Evolutionary conservation across 1,140 invertebrate species (phyloP).

Genomic region (Plectrocnemia conspersa): DNA sequence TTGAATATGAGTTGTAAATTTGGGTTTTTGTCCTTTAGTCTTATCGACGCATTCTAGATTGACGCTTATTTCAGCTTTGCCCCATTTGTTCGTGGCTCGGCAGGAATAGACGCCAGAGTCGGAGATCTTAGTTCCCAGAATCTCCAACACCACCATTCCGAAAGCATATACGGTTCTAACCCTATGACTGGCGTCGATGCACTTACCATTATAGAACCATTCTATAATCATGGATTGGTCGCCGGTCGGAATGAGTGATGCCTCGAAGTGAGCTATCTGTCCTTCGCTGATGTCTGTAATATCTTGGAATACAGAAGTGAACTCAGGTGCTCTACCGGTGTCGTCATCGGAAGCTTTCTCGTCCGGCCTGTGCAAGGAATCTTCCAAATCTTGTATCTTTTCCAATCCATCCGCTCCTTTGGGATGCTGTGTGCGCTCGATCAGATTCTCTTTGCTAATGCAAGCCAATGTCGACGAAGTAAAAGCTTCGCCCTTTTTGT

Average conservation of each 20-base stretch:
- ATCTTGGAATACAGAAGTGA: conserved; percentile 82
- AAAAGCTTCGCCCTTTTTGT: conserved; percentile 83
- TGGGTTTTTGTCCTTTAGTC: conserved; percentile 77
- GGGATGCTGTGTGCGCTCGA: conserved; percentile 86
- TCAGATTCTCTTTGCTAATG: conserved; percentile 73
- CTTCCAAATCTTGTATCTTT: conserved; percentile 86
- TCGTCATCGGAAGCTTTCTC: conserved; percentile 63
- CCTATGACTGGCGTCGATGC: conserved; percentile 82
- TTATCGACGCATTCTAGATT: conserved; percentile 80
- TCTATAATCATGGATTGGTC: conserved; percentile 96
- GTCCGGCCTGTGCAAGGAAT: conserved; percentile 70
- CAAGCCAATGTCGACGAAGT: conserved; percentile 86
- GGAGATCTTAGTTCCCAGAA: conserved; percentile 82
- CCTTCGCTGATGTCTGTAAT: conserved; percentile 79
- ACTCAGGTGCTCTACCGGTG: conserved; percentile 77
- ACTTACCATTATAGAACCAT: conserved; percentile 94
- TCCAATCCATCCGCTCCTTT: conserved; percentile 87
- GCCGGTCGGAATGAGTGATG: conserved; percentile 85
- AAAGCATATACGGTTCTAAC: conserved; percentile 90
- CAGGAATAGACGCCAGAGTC: conserved; percentile 86
- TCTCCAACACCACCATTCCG: conserved; percentile 92
- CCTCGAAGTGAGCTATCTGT: conserved; percentile 91
- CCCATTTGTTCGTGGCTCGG: conserved; percentile 83
- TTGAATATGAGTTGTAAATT: conserved; percentile 83
- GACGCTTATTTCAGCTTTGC: conserved; percentile 79